Evolutionary conservation across 2,113 vertebrate genomes (phyloP).

Genomic region (Colaptes auratus): DNA sequence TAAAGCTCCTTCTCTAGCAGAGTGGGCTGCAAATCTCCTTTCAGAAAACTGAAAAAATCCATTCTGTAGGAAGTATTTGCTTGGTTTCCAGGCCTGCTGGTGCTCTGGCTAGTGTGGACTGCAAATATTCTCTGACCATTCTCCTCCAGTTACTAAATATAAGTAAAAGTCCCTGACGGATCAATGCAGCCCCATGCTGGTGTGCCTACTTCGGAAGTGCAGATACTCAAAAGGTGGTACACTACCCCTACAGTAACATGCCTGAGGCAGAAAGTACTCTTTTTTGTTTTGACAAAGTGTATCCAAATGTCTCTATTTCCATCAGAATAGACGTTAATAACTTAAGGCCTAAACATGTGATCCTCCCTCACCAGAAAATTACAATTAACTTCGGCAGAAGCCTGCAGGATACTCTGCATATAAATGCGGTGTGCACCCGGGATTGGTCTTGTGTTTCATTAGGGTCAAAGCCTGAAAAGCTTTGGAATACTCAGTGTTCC

Average conservation of each 20-base stretch:
- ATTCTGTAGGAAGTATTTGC: background rate
- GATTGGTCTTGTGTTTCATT: background rate
- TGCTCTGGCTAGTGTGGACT: background rate
- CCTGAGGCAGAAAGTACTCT: slow-evolving; percentile 19
- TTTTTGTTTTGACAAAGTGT: background rate
- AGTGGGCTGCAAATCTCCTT: background rate
- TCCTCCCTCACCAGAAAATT: background rate
- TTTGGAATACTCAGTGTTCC: background rate
- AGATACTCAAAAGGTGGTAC: background rate
- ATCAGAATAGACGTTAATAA: slow-evolving; percentile 28
- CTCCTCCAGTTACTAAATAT: background rate
- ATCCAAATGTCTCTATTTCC: slow-evolving; percentile 9
- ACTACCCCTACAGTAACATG: background rate
- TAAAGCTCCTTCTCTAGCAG: background rate
- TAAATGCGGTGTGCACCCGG: background rate
- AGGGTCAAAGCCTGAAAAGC: slow-evolving; percentile 29
- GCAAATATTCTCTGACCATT: background rate
- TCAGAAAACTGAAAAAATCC: background rate
- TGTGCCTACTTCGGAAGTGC: background rate
- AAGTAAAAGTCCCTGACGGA: background rate
- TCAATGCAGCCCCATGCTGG: background rate
- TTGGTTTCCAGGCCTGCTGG: background rate
- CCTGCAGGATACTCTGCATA: background rate
- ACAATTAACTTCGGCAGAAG: background rate
- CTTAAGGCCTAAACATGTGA: slow-evolving; percentile 10